These are phyloP conservation scores for Lytechinus pictus DNA, from an alignment of 35 echinoderm and acorn worm genomes.

Conservation along the genomic window DNA sequence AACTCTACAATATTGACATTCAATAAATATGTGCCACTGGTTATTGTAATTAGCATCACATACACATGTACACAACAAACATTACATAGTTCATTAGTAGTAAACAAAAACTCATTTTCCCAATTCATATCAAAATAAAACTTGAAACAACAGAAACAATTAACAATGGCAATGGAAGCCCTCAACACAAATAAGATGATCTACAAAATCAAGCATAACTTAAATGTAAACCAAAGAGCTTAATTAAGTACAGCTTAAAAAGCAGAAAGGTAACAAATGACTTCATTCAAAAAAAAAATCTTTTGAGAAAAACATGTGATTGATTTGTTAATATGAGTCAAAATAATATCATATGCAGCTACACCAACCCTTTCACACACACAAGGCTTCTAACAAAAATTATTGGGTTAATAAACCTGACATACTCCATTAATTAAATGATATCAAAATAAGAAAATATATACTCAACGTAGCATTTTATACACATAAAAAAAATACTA, in stretches of 20 bases:
- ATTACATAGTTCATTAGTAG: not conserved
- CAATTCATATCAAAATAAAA: conserved; percentile 34
- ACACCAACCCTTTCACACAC: not conserved
- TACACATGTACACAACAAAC: not conserved
- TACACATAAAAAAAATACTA: not conserved
- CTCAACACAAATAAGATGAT: conserved; percentile 38
- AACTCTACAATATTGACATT: not conserved
- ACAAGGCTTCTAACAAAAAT: not conserved
- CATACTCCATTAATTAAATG: not conserved
- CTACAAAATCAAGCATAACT: not conserved
- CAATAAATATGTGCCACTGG: conserved; percentile 10
- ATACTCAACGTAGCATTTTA: not conserved
- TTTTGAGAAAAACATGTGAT: not conserved
- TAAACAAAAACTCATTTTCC: not conserved
- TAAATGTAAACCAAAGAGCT: not conserved
- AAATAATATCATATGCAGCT: not conserved
- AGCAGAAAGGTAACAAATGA: not conserved
- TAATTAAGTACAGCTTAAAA: not conserved
- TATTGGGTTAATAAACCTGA: not conserved
- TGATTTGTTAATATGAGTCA: not conserved
- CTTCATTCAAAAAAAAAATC: not conserved
- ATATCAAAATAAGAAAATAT: conserved; percentile 13
- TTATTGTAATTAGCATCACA: not conserved
- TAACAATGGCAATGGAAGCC: conserved; percentile 33
- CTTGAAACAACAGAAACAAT: not conserved